Evolutionary conservation across 2,888 invertebrate genomes (phyloP).

Genomic region (Pseudoips prasinana): DNA sequence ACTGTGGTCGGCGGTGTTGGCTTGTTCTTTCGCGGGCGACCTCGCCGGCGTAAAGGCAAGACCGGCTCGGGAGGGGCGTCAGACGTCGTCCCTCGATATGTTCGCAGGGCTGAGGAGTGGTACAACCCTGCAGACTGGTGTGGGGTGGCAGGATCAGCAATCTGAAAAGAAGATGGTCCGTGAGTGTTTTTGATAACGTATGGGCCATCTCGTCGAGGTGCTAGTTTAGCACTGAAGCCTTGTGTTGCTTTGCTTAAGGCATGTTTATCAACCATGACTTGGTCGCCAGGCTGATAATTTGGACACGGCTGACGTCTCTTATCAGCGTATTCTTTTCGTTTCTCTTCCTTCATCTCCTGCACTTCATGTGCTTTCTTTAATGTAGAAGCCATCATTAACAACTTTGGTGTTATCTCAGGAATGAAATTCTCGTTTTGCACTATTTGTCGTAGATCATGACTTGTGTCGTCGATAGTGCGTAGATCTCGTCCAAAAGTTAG

Average conservation of each 20-base stretch:
- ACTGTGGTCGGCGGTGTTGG: neutral
- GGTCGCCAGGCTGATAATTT: too few species aligned
- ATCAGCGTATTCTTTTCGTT: too few species aligned
- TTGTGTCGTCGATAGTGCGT: constrained; percentile 5
- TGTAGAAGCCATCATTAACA: too few species aligned
- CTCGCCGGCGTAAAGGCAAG: too few species aligned
- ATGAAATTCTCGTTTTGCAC: too few species aligned
- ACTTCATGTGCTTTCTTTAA: neutral
- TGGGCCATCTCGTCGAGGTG: too few species aligned
- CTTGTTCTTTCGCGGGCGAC: neutral
- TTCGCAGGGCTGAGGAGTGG: constrained; percentile 1
- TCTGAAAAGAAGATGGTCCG: too few species aligned
- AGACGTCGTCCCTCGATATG: neutral
- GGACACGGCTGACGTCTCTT: constrained; percentile 1
- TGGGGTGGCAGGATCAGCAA: constrained; percentile 2
- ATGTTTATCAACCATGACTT: constrained; percentile 6
- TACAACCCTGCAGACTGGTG: too few species aligned
- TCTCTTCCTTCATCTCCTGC: neutral
- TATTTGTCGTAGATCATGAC: constrained; percentile 2
- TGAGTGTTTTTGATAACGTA: too few species aligned
- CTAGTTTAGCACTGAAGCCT: constrained; percentile 28
- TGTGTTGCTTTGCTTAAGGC: constrained; percentile 10
- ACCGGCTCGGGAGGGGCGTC: neutral
- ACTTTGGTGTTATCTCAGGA: too few species aligned
- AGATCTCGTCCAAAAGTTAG: too few species aligned